Evolutionary conservation across 2,113 vertebrate genomes (phyloP).

Genomic region (Neomonachus schauinslandi): DNA sequence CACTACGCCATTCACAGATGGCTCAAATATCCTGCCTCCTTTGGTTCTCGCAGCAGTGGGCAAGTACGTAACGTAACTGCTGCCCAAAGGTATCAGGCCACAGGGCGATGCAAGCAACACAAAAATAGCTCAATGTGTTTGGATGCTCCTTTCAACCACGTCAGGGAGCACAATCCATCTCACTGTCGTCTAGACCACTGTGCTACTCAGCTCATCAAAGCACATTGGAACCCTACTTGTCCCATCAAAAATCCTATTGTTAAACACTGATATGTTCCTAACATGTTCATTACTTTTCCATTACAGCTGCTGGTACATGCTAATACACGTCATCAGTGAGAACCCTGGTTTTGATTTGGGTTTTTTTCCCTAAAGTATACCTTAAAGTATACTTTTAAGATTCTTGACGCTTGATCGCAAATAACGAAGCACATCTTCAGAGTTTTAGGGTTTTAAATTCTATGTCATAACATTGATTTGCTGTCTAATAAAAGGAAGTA

Average conservation of each 20-base stretch:
- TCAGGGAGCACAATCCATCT: neutral
- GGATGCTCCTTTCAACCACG: neutral
- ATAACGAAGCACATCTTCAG: slow-evolving; percentile 5
- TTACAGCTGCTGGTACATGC: neutral
- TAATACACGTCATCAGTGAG: neutral
- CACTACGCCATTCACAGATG: neutral
- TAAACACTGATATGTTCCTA: neutral
- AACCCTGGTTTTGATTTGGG: neutral
- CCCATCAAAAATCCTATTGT: too few relatives aligned
- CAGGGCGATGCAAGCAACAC: too few relatives aligned
- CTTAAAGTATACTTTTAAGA: neutral
- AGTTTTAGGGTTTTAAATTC: neutral
- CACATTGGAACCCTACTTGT: neutral
- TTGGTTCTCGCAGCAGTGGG: neutral
- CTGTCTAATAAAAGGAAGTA: neutral
- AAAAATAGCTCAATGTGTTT: neutral
- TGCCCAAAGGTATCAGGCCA: neutral
- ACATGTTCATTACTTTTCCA: neutral
- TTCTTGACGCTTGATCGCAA: neutral
- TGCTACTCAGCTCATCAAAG: accelerated
- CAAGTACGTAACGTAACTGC: neutral
- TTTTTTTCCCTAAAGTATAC: neutral
- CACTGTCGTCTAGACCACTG: accelerated
- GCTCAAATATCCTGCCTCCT: neutral
- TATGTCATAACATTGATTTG: neutral